Base-by-base conservation (phyloP, 30 jellyfish, hydroid and myxozoan genomes). In the Catostylus mosaicus region DNA sequence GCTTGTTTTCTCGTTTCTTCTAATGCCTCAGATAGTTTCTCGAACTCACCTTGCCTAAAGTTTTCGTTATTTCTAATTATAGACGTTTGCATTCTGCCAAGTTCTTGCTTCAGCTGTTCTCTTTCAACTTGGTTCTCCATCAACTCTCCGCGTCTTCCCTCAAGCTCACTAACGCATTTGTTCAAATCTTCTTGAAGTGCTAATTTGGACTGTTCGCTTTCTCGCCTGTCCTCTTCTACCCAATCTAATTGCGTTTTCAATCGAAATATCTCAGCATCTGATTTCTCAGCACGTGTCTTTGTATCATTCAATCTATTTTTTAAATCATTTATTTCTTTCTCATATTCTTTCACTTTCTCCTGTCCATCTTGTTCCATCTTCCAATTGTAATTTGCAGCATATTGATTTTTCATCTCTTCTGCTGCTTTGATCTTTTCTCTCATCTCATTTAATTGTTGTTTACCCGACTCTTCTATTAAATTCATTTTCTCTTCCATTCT, bases 131-230 rank as follows among this genome's bases (percentile, higher is more conserved):
- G 68, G 8, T 35, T 47, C 40, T 79, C 90, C 73, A 47, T 67
- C 68, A 79, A 29, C 45, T 66, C 46, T 35, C 82, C 70, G 14
- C 74, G 26, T 1, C 56, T 65, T 40, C 19, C 30, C 10, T 79
- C 90, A 3, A 79, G 75, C 72, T 79, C 90, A 2, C 37, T 75
- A 2, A 79, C 82, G 23, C 90, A 79, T 64, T 64, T 79, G 48
- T 79, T 79, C 29, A 79, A 79, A 34, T 79, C 90, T 29, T 79
- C 90, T 45, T 79, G 90, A 0, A 79, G 63, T 30, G 82, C 90
- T 30, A 72, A 22, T 46, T 65, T 63, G 26, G 40, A n/a, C 8
- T 48, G 46, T 29, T 79, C 90, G 69, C 82, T 37, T 34, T 79
- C 90, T 6, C 57, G 51, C 22, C 82, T 67, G 32, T 79, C 90